Evolutionary conservation across 1,140 invertebrate genomes (phyloP).

Genomic region (Physella acuta): DNA sequence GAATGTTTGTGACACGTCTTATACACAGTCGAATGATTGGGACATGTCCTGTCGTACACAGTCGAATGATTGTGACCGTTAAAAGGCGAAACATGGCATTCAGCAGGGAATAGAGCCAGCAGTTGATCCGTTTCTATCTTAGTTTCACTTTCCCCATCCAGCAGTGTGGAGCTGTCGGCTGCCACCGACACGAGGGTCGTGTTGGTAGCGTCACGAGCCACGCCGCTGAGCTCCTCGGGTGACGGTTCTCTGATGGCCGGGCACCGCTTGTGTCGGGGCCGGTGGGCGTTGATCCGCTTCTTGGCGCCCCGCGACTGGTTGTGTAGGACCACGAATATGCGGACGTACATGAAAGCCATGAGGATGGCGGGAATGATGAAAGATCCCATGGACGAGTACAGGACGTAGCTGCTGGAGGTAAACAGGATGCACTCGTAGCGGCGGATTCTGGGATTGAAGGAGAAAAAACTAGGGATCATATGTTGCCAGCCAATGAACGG

Average conservation of each 20-base stretch:
- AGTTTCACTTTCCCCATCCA: background rate
- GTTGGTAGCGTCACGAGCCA: slow-evolving; percentile 21
- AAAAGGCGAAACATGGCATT: background rate
- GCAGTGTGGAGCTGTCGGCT: background rate
- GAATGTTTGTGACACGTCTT: background rate
- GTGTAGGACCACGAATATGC: slow-evolving; percentile 78
- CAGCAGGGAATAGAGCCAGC: background rate
- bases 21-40: background rate
- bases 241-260: background rate
- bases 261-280: too few species aligned
- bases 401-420: slow-evolving; percentile 78
- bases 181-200: slow-evolving; percentile 22
- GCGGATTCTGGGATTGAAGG: slow-evolving; percentile 41
- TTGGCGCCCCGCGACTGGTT: slow-evolving; percentile 28
- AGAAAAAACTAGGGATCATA: slow-evolving; percentile 49
- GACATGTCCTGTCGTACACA: background rate
- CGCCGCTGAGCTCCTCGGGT: background rate
- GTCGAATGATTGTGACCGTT: background rate
- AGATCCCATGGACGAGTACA: slow-evolving; percentile 91
- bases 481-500: slow-evolving; percentile 58
- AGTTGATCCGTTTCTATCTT: background rate
- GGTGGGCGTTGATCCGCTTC: background rate
- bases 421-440: slow-evolving; percentile 57
- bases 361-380: slow-evolving; percentile 96
- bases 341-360: slow-evolving; percentile 95